Conservation (phyloP, 2,113 vertebrate genomes). For the Cebus imitator region DNA sequence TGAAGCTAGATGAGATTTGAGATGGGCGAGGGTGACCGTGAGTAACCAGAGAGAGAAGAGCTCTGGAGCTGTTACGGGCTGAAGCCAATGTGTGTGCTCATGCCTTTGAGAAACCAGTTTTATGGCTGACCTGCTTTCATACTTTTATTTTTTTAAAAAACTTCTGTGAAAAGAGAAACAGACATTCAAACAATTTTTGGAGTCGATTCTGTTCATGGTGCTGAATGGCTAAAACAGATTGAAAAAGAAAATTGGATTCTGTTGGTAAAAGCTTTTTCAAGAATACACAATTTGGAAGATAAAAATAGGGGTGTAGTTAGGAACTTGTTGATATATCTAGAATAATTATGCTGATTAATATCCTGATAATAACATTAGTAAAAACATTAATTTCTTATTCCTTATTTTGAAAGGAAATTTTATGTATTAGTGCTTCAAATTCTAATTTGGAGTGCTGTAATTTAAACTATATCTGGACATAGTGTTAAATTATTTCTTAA, state of each 20-base stretch:
- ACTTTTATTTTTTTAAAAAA: not conserved
- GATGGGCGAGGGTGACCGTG: not conserved
- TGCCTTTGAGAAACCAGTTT: constrained; percentile 28
- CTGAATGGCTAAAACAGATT: constrained; percentile 37
- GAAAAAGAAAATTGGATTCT: constrained; percentile 25
- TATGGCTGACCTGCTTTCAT: not conserved
- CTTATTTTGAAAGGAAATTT: constrained; percentile 19
- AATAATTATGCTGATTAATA: constrained; percentile 49
- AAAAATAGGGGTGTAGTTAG: not conserved
- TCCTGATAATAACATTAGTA: not conserved
- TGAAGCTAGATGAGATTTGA: not conserved
- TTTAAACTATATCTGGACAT: not conserved
- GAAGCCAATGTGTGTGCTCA: not conserved
- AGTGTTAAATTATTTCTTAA: constrained; percentile 63
- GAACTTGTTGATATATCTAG: not conserved
- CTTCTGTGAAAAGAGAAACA: not conserved
- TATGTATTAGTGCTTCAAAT: constrained; percentile 19
- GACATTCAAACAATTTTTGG: not conserved
- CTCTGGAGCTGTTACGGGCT: not conserved
- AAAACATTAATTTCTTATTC: constrained; percentile 37
- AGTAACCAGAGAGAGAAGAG: not conserved
- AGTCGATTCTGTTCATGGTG: constrained; percentile 30
- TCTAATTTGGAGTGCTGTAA: constrained; percentile 4
- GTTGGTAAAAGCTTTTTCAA: not conserved
- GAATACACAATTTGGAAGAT: not conserved